phyloP scores from a whole-genome alignment of 2,888 invertebrate species.

The Rhaphigaster nebulosa region DNA sequence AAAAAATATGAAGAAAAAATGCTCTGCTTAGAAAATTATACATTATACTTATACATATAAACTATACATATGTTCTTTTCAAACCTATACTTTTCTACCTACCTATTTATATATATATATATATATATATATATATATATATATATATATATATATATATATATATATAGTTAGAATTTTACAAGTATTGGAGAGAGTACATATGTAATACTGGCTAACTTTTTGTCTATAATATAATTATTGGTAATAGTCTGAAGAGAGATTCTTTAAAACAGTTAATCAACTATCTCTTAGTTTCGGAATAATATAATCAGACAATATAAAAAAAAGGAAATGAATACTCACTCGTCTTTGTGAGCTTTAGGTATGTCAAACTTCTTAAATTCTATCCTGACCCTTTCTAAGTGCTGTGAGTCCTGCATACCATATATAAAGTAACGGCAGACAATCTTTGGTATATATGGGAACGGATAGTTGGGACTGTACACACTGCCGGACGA shows the following conservation, averaged over 20 bases:
- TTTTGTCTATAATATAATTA: background rate
- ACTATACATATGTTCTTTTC: too few species aligned
- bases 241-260: background rate
- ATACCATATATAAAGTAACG: slow-evolving; percentile 98
- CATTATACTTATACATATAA: too few species aligned
- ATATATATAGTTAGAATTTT: too few species aligned
- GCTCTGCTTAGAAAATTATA: too few species aligned
- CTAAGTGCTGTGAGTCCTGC: slow-evolving; percentile 96
- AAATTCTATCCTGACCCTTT: slow-evolving; percentile 92
- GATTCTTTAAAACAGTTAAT: background rate
- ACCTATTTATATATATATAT: too few species aligned
- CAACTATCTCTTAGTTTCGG: background rate
- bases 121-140: too few species aligned
- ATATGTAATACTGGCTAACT: too few species aligned
- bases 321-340: slow-evolving; percentile 66
- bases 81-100: too few species aligned
- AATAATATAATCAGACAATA: background rate
- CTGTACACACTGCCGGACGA: slow-evolving; percentile 94
- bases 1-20: too few species aligned
- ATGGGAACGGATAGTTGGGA: slow-evolving; percentile 95
- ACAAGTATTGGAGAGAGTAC: too few species aligned
- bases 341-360: slow-evolving; percentile 85
- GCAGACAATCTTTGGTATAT: slow-evolving; percentile 96
- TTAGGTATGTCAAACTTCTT: slow-evolving; percentile 91
- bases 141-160: too few species aligned